A percentile compares a stretch with the other conserved stretches of the same genome.
phyloP scores from a whole-genome alignment of 2,888 invertebrate genomes.

The Eustalomyia histrio region DNA sequence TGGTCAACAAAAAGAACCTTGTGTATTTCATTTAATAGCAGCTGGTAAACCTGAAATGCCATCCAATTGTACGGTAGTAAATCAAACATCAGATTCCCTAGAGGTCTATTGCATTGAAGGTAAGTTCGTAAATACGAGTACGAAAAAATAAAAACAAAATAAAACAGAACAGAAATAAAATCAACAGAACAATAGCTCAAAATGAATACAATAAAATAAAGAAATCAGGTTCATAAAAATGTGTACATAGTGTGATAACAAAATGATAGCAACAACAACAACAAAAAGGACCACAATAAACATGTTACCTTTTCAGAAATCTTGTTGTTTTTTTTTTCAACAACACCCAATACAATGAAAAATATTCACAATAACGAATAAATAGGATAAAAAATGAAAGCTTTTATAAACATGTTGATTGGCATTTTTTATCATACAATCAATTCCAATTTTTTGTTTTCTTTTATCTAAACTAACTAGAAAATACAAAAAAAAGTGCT shows the following conservation, averaged over 20 bases:
- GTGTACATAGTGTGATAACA: neutral
- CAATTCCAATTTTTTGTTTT: conserved; percentile 34
- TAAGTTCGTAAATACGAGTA: conserved; percentile 67
- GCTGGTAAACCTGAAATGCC: conserved; percentile 90
- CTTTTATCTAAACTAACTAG: neutral
- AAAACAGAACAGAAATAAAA: conserved; percentile 17
- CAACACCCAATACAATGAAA: conserved; percentile 20
- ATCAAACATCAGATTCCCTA: conserved; percentile 88
- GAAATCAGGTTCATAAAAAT: conserved; percentile 36
- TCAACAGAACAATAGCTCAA: conserved; percentile 33
- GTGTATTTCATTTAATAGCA: conserved; percentile 88
- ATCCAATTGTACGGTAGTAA: conserved; percentile 87
- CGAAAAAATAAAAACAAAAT: neutral
- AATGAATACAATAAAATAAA: conserved; percentile 3
- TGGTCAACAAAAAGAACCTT: conserved; percentile 86
- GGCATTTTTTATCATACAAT: conserved; percentile 50
- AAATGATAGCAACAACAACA: conserved; percentile 2
- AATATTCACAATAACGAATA: conserved; percentile 3
- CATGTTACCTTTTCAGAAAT: conserved; percentile 42
- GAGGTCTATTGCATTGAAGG: conserved; percentile 86
- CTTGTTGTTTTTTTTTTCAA: neutral
- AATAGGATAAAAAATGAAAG: neutral
- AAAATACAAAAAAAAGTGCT: neutral
- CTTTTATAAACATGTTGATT: conserved; percentile 46
- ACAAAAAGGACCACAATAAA: conserved; percentile 14